phyloP scores from a whole-genome alignment of 2,797 vertebrate genomes.

The Eidolon dupreanum region DNA sequence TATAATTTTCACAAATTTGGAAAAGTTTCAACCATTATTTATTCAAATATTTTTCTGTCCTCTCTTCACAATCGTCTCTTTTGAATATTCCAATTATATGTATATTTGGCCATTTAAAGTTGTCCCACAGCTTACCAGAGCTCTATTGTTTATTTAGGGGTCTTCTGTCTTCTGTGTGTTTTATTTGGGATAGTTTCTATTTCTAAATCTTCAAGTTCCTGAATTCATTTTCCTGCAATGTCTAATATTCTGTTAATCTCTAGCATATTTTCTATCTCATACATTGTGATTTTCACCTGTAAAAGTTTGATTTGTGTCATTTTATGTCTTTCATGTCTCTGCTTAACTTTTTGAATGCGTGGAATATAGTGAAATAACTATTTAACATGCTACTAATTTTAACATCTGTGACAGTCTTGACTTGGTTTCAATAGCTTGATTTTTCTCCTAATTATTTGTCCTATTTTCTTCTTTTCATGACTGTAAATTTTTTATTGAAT shows the following conservation, averaged over 20 bases:
- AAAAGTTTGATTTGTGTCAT: not conserved
- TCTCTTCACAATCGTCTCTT: not conserved
- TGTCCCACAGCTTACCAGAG: too few relatives aligned
- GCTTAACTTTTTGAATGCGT: not conserved
- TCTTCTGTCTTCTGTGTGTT: not conserved
- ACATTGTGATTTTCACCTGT: not conserved
- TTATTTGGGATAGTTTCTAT: not conserved
- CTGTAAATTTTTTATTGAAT: not conserved
- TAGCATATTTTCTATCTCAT: not conserved
- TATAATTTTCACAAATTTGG: not conserved
- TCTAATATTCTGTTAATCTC: not conserved
- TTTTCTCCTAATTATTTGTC: not conserved
- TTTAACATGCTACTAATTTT: not conserved
- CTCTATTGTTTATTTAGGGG: not conserved
- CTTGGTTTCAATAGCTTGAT: not conserved
- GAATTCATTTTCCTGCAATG: not conserved
- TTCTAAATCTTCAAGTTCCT: not conserved
- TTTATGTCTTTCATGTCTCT: not conserved
- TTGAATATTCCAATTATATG: not conserved
- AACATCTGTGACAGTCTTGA: not conserved
- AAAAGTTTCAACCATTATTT: not conserved
- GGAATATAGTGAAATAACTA: not conserved
- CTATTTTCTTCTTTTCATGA: not conserved
- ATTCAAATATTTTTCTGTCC: not conserved
- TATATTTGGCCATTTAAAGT: not conserved